Percentiles rank a stretch among this genome's conserved stretches.
phyloP scores from a whole-genome alignment of 2,888 invertebrate species.

The Catocala nupta region DNA sequence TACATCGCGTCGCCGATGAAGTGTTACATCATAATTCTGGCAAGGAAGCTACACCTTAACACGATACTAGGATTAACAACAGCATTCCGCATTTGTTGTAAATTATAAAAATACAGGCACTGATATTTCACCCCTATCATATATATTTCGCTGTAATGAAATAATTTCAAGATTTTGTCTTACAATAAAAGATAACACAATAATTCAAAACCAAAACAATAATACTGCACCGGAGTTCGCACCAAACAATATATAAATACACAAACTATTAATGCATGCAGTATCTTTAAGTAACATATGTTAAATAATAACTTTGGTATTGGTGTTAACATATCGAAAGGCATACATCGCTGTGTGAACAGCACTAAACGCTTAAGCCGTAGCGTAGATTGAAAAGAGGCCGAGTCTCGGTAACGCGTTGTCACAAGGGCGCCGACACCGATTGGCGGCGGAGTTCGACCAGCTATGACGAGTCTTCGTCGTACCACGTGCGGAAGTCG shows the following conservation, averaged over 20 bases:
- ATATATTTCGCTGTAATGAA: slow-evolving; percentile 44
- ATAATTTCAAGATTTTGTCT: slow-evolving; percentile 38
- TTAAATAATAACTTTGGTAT: slow-evolving; percentile 84
- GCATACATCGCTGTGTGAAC: slow-evolving; percentile 54
- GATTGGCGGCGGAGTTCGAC: slow-evolving; percentile 48
- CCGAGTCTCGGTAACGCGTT: slow-evolving; percentile 45
- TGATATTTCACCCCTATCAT: slow-evolving; percentile 25
- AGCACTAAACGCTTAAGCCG: slow-evolving; percentile 52
- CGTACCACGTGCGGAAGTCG: slow-evolving; percentile 83
- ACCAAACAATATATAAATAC: slow-evolving; percentile 64
- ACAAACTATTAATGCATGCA: slow-evolving; percentile 66
- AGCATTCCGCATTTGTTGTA: slow-evolving; percentile 12
- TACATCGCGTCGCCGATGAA: neutral
- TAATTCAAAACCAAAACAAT: slow-evolving; percentile 63
- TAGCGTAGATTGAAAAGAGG: slow-evolving; percentile 46
- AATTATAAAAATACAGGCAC: slow-evolving; percentile 12
- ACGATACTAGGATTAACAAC: slow-evolving; percentile 5
- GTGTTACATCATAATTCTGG: neutral
- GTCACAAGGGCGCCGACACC: slow-evolving; percentile 53
- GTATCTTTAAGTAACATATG: slow-evolving; percentile 64
- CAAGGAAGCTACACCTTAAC: slow-evolving; percentile 4
- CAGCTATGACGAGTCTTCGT: slow-evolving; percentile 84
- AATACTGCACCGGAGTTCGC: slow-evolving; percentile 68
- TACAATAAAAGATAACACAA: slow-evolving; percentile 54
- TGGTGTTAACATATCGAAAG: slow-evolving; percentile 73